Evolutionary conservation across 2,797 vertebrate genomes (phyloP), one percentile per base, ranked within the genome.

Genomic region (Micromesistius poutassou): DNA sequence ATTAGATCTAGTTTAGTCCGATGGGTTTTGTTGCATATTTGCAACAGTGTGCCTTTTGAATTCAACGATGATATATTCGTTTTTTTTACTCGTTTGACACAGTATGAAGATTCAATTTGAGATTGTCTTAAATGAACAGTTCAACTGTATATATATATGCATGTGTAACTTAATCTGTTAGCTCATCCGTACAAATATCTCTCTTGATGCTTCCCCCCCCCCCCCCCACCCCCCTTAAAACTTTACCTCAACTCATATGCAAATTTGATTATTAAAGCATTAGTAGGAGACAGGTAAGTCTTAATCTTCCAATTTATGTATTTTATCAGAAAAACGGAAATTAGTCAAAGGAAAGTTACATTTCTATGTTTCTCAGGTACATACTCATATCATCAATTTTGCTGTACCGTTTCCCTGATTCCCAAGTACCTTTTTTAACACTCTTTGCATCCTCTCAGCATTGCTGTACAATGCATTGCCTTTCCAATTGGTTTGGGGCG

Each of bases 261-360:
- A 96, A 95, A 94, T 95, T 91, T 96, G 91, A 95, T 96, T 96
- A 91, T 96, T 95, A 96, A 96, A 97, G 95, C 94, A 68, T 96
- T 98, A 98, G 96, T 94, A 92, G 95, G 94, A 96, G 94, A 94
- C 95, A 99, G 98, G 97, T 99, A 99, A 99, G 98, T 99, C 93
- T 93, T 94, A 93, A 96, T 94, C 95, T 97, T 97, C 94, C 94
- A 95, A 96, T 95, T 97, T 96, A 96, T 91, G 94, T 94, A 94
- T 28, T 94, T 92, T 83, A 90, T 87, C 76, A 68, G 83, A 91
- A 82, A 84, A 89, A 89, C 87, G 90, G 42, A 81, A 88, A 74
- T 85, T 94, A 79, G 90, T 91, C 90, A 74, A 79, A 88, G 90
- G 87, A 85, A 87, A 84, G 76, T 28, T 74, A 30, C 79, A 87